Evolutionary conservation across 1,140 invertebrate species (phyloP).

Genomic region (Drosophila ironensis): DNA sequence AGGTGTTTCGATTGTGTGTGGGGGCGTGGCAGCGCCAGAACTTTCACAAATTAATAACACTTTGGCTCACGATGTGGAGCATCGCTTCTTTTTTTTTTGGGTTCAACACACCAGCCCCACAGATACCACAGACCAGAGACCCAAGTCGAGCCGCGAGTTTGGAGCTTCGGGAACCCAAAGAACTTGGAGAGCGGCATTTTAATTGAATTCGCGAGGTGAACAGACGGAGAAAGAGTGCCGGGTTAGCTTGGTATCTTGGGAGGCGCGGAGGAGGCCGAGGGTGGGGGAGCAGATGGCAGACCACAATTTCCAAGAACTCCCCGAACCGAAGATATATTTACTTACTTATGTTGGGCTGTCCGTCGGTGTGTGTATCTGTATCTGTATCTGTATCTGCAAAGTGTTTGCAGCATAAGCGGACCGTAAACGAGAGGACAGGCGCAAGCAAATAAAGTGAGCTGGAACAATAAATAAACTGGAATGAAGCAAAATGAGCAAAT

Average conservation of each 20-base stretch:
- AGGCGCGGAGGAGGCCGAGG: background rate
- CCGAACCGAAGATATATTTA: conserved; percentile 40
- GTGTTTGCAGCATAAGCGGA: conserved; percentile 34
- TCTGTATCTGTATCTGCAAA: conserved; percentile 10
- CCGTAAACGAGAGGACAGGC: conserved; percentile 55
- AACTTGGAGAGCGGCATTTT: conserved; percentile 60
- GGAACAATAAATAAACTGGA: conserved; percentile 13
- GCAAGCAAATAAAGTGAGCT: conserved; percentile 49
- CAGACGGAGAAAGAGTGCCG: conserved; percentile 34
- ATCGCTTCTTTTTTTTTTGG: conserved; percentile 33
- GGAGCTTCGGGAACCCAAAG: conserved; percentile 1
- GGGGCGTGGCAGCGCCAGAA: conserved; percentile 65
- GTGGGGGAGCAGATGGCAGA: conserved; percentile 38
- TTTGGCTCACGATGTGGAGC: conserved; percentile 33
- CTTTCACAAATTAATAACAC: conserved; percentile 78
- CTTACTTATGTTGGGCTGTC: conserved; percentile 29
- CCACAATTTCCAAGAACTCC: conserved; percentile 68
- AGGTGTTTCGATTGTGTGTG: conserved; percentile 37
- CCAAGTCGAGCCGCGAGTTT: conserved; percentile 1
- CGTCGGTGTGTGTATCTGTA: conserved; percentile 5
- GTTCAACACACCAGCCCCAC: conserved; percentile 55
- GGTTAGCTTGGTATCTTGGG: no score
- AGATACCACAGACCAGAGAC: conserved; percentile 23
- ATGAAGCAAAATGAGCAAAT: conserved; percentile 49
- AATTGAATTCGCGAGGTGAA: conserved; percentile 76